Conservation (phyloP, 2,888 invertebrate species). For the Mellilla xanthometata region DNA sequence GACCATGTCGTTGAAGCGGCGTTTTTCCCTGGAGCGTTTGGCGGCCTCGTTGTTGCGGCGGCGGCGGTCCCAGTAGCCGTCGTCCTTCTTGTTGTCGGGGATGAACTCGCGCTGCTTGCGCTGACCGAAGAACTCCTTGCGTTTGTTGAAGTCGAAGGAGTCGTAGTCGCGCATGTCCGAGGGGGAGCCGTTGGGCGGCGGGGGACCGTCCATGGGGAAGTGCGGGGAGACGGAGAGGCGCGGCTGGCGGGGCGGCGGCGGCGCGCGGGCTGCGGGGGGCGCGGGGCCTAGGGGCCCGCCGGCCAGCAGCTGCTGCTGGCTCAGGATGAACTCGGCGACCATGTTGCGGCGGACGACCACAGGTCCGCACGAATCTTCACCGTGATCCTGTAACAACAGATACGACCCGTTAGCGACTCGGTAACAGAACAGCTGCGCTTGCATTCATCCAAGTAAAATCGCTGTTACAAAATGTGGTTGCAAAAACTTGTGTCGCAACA, state of each 20-base stretch:
- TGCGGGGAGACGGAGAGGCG: slow-evolving; percentile 72
- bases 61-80: slow-evolving; percentile 98
- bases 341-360: slow-evolving; percentile 87
- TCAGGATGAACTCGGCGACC: slow-evolving; percentile 93
- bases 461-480: slow-evolving; percentile 63
- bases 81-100: slow-evolving; percentile 97
- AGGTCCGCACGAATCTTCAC: slow-evolving; percentile 75
- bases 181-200: slow-evolving; percentile 47
- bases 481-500: slow-evolving; percentile 68
- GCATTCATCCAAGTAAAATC: slow-evolving; percentile 53
- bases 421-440: slow-evolving; percentile 43
- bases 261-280: slow-evolving; percentile 60
- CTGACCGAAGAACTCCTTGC: slow-evolving; percentile 93
- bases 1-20: slow-evolving; percentile 98
- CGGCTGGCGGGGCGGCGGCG: slow-evolving; percentile 59
- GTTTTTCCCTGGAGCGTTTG: slow-evolving; percentile 97
- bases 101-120: slow-evolving; percentile 98
- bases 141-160: slow-evolving; percentile 85
- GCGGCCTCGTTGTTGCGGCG: slow-evolving; percentile 98
- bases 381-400: slow-evolving; percentile 75
- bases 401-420: slow-evolving; percentile 55
- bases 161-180: slow-evolving; percentile 61
- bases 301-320: slow-evolving; percentile 83
- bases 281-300: slow-evolving; percentile 66
- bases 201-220: slow-evolving; percentile 75